A percentile compares a stretch with the other conserved stretches of the same genome.
Conservation (phyloP, 1,140 invertebrate species). For the Cepaea nemoralis region DNA sequence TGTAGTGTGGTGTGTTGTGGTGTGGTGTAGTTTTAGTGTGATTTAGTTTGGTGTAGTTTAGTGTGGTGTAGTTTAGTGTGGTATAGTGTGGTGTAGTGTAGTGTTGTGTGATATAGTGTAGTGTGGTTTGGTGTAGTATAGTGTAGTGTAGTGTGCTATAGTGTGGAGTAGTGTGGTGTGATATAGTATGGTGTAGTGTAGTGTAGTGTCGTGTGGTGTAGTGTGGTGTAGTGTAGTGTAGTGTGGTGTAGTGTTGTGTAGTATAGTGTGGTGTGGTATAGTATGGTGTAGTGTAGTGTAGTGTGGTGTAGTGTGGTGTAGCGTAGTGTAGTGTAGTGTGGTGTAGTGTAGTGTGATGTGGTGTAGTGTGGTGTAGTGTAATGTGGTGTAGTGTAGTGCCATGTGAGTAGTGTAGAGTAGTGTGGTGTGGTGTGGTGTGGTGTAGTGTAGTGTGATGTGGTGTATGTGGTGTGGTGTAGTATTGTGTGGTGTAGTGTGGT, state of each 20-base stretch:
- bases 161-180: not conserved
- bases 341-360: not conserved
- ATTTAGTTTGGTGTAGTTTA: too few relatives aligned
- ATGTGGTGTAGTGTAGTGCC: not conserved
- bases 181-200: not conserved
- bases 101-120: too few relatives aligned
- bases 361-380: not conserved
- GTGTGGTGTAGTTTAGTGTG: too few relatives aligned
- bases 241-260: not conserved
- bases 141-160: not conserved
- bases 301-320: not conserved
- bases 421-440: not conserved
- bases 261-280: not conserved
- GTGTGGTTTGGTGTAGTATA: not conserved
- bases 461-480: not conserved
- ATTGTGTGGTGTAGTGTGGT: not conserved
- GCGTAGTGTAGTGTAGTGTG: not conserved
- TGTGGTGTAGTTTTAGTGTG: too few relatives aligned
- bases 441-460: not conserved
- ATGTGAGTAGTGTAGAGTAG: not conserved
- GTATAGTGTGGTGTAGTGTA: too few relatives aligned
- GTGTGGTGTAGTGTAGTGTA: not conserved
- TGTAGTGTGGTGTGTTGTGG: too few relatives aligned
- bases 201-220: not conserved
- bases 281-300: not conserved